A percentile compares a stretch with the other conserved stretches of the same genome.
Conservation (phyloP, 2,797 vertebrate species). For the Brotula barbata region DNA sequence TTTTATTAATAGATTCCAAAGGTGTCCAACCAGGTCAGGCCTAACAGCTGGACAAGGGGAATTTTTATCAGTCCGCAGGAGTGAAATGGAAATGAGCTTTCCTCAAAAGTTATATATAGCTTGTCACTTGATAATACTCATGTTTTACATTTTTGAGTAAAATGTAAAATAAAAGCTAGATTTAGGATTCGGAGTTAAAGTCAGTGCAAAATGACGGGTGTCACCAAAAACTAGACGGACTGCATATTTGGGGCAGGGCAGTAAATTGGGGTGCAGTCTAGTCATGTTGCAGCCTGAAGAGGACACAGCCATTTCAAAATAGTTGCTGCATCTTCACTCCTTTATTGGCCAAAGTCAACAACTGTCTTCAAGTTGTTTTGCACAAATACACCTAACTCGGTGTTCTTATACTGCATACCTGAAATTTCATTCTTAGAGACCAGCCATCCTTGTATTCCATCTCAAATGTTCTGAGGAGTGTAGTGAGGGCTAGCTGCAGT, state of each 20-base stretch:
- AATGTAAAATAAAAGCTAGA: no score
- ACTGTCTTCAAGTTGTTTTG: not conserved
- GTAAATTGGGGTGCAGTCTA: slow-evolving; percentile 46
- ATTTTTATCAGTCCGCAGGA: slow-evolving; percentile 5
- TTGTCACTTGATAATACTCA: no score
- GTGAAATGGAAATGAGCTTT: not conserved
- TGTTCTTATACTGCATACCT: no score
- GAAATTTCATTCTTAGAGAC: no score
- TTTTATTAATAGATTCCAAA: slow-evolving; percentile 70
- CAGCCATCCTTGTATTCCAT: no score
- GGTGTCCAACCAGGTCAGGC: slow-evolving; percentile 38
- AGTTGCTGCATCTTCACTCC: slow-evolving; percentile 7
- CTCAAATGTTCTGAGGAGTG: no score
- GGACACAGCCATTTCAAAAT: slow-evolving; percentile 41
- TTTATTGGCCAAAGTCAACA: not conserved
- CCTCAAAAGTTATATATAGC: not conserved
- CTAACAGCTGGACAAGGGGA: slow-evolving; percentile 20
- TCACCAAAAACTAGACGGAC: slow-evolving; percentile 44
- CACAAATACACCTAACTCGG: not conserved
- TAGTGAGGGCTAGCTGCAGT: no score
- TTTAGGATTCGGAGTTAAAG: slow-evolving; percentile 1
- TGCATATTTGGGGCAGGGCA: slow-evolving; percentile 62
- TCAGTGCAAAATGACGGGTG: not conserved
- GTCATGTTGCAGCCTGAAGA: slow-evolving; percentile 68
- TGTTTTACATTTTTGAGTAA: no score